Evolutionary conservation across 2,888 invertebrate genomes (phyloP).

Genomic region (Pammene aurita): DNA sequence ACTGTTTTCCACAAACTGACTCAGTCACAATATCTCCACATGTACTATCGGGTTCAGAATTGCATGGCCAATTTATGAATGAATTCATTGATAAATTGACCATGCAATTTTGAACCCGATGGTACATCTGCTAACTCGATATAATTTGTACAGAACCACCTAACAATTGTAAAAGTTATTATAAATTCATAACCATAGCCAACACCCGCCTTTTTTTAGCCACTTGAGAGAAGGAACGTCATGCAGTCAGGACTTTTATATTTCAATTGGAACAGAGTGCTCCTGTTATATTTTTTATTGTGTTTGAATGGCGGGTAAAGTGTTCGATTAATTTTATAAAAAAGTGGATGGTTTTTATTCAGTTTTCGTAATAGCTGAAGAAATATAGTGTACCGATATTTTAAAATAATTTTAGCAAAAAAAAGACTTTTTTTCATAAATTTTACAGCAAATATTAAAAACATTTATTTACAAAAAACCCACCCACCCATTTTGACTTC

Average conservation of each 20-base stretch:
- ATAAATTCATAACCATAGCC: constrained; percentile 43
- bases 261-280: constrained; percentile 45
- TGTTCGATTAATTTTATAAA: constrained; percentile 14
- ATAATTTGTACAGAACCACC: constrained; percentile 22
- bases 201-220: constrained; percentile 46
- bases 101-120: too few relatives aligned
- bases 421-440: too few relatives aligned
- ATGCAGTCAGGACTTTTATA: constrained; percentile 44
- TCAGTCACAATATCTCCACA: too few relatives aligned
- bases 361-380: neutral
- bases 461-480: too few relatives aligned
- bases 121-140: too few relatives aligned
- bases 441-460: too few relatives aligned
- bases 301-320: constrained; percentile 28
- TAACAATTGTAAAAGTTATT: constrained; percentile 10
- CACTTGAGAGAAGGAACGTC: constrained; percentile 43
- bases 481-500: too few relatives aligned
- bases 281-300: constrained; percentile 45
- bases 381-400: neutral
- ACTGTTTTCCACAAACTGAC: too few relatives aligned
- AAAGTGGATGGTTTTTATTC: constrained; percentile 1
- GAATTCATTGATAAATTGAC: too few relatives aligned
- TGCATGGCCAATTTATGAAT: too few relatives aligned
- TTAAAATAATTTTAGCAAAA: too few relatives aligned
- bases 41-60: too few relatives aligned